phyloP scores from a whole-genome alignment of 1,140 invertebrate genomes.

The Aphidius gifuensis region DNA sequence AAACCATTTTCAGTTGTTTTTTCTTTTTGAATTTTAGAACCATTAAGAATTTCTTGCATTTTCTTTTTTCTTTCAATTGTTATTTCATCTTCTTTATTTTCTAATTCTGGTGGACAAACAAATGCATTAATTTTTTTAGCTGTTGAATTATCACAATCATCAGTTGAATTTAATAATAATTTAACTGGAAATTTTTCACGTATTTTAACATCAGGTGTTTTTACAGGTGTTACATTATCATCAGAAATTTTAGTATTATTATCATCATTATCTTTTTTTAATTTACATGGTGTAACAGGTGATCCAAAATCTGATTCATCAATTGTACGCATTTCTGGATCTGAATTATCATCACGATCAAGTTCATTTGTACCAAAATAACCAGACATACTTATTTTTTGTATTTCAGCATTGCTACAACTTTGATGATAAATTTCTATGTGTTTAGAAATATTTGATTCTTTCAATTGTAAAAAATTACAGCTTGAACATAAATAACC shows the following conservation, averaged over 20 bases:
- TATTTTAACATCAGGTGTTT: conserved; percentile 1
- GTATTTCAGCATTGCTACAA: conserved; percentile 36
- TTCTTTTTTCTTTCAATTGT: conserved; percentile 47
- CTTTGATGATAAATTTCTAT: conserved; percentile 56
- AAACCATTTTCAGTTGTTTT: conserved; percentile 24
- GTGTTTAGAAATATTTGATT: conserved; percentile 61
- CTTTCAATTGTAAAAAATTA: conserved; percentile 65
- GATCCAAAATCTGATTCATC: neutral
- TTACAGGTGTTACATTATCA: neutral
- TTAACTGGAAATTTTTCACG: conserved; percentile 8
- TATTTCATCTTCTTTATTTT: conserved; percentile 48
- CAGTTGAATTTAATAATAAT: neutral
- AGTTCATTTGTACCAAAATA: conserved; percentile 15
- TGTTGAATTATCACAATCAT: conserved; percentile 10
- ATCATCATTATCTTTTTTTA: conserved; percentile 2
- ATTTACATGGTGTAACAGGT: too few relatives aligned
- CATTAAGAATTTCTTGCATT: conserved; percentile 48
- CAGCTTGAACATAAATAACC: conserved; percentile 67
- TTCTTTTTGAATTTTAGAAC: conserved; percentile 1
- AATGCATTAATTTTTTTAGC: conserved; percentile 46
- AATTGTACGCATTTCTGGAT: neutral
- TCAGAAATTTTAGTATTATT: conserved; percentile 16
- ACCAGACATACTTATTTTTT: conserved; percentile 57
- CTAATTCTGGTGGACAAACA: conserved; percentile 49
- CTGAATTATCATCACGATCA: conserved; percentile 2